Base-by-base conservation (phyloP, 2,113 vertebrate species). In the Hyaena hyaena region DNA sequence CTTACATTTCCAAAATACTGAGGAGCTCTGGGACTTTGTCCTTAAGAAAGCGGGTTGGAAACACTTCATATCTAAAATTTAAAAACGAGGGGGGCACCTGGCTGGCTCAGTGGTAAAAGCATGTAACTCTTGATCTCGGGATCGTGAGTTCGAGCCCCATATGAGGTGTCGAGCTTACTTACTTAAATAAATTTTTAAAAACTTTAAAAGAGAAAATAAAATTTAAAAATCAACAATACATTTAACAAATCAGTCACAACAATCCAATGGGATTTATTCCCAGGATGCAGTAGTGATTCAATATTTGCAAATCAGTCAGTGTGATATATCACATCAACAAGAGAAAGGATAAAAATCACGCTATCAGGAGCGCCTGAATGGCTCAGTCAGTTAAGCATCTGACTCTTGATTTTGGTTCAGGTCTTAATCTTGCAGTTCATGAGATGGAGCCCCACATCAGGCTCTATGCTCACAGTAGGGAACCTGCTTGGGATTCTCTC, bases 21-120 rank as follows among this genome's bases (percentile, higher is more conserved):
- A 33, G n/a, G 58, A 82, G 45, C 39, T 45, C 63, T 39, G 5
- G 48, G n/a, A 68, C 19, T 95, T 48, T 96, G 39, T 74, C 85
- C 81, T 95, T 96, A 26, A 93, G 55, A 80, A 77, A 94, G 92
- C 0, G 43, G 39, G 28, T 35, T 87, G 24, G 48, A 93, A 96
- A 89, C 66, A 86, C 7, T 90, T 53, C 2, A 26, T 11, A 77
- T 73, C 53, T 94, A 58, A 94, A 87, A 74, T 35, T 92, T 61
- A 55, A 65, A 90, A 88, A 12, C 26, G n/a, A 71, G 73, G 24
- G 73, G 73, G 24, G 73, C 39, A 74, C 23, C 39, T 28, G 39
- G 39, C 24, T 71, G 68, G 66, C 68, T 76, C 73, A 76, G 73
- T 76, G 23, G 1, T 6, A 45, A 76, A 39, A 76, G 23, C 24